Base-by-base conservation (phyloP, 2,888 invertebrate genomes). In the Ceramica pisi region DNA sequence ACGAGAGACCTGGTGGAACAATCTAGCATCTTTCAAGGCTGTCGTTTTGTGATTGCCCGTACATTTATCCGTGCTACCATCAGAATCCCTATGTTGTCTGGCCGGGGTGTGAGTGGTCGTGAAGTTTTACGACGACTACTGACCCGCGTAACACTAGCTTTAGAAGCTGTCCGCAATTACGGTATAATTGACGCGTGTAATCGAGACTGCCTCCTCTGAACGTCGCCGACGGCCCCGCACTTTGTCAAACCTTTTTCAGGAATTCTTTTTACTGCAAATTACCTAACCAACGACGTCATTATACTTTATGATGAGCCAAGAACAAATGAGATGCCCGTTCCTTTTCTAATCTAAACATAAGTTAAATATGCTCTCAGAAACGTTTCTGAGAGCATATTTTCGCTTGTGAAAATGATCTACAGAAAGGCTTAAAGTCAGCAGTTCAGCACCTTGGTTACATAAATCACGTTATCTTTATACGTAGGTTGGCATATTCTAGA, bases 121-220 rank as follows among this genome's bases (percentile, higher is more conserved):
- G 90, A 93, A 93, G 90, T 91, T 94, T 94, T 91, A 94, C 89
- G 93, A 92, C 83, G 87, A 90, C 92, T 91, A 91, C 92, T 92
- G 91, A 93, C 92, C 90, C 88, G 84, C 90, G 90, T 91, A 90
- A 88, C 90, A 90, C 90, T 90, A 89, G 90, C 90, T 90, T 89
- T 91, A 91, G 89, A 88, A 90, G 88, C 89, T 90, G 89, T 90
- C 86, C 87, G 89, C 93, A 92, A 92, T 93, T 92, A 93, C 89
- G 89, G 89, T 90, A 87, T 90, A 92, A 90, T 90, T 89, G 90
- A 91, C 87, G 88, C 86, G 87, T 84, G 89, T 90, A 91, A 92
- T 91, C 88, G 90, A 90, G 87, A 85, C 84, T 75, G 79, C 82
- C 82, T 84, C 82, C 83, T 87, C 85, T 87, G 80, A 84, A 82